Base-by-base conservation (phyloP, 2,113 vertebrate species). In the Rhadina sibilatrix region DNA sequence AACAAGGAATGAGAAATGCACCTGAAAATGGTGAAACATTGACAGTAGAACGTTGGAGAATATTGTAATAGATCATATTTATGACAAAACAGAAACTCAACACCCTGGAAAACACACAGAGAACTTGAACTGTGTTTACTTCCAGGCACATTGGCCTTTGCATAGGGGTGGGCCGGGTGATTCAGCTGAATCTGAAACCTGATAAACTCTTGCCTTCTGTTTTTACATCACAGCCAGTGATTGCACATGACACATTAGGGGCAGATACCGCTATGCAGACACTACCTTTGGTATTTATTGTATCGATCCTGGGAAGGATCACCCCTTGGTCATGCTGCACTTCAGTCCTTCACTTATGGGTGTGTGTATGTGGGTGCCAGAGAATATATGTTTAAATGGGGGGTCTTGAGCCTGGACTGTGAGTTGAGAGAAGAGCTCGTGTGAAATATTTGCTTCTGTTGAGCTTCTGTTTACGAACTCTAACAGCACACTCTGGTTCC, bases 131-230 rank as follows among this genome's bases (percentile, higher is more conserved):
- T 94, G 38, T 95, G 95, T 97, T 97, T 97, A 96, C 95, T 97
- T 87, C 94, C 84, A 96, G 96, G 89, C 92, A 95, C 53, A 37
- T 53, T 83, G 83, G 68, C 90, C 91, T 97, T 97, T 97, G 94
- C 96, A 81, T 96, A 97, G 78, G 96, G 96, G 95, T 97, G 96
- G 91, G 93, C 83, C 35, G 30, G 75, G 71, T 96, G 94, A 97
- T 95, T 97, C 97, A 97, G 96, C 89, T 95, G 90, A 97, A 97
- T 88, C 92, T 96, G 97, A 97, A 98, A 98, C 96, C 96, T 88
- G 96, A 98, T 97, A 95, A 96, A 95, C 95, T 95, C 92, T 93
- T 89, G 91, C 95, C 94, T 98, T 93, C 91, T 97, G 94, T 92
- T 97, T 97, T 96, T 89, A 94, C 69, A 92, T 91, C 74, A 95